These are phyloP conservation scores for Etheostoma spectabile DNA, from an alignment of 2,113 vertebrate genomes.

Conservation along the genomic window DNA sequence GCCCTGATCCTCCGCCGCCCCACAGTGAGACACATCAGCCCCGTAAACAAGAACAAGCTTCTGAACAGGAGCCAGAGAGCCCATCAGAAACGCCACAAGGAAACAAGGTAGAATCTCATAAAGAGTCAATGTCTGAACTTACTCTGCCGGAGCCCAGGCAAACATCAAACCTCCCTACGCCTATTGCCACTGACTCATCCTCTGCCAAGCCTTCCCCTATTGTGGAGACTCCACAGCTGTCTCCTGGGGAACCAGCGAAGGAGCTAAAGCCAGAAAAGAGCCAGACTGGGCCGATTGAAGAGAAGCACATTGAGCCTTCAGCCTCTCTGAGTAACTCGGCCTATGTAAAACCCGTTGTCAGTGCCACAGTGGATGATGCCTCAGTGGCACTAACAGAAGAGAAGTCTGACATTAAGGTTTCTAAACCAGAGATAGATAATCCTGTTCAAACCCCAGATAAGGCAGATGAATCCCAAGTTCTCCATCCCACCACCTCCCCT, in stretches of 20 bases:
- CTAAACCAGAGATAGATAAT: constrained; percentile 20
- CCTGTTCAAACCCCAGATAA: constrained; percentile 30
- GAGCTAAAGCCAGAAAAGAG: constrained; percentile 46
- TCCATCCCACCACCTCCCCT: constrained; percentile 65
- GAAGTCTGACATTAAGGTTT: constrained; percentile 5
- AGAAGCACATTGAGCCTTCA: constrained; percentile 24
- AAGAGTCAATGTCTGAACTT: constrained; percentile 71
- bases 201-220: constrained; percentile 76
- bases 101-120: constrained; percentile 2
- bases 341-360: constrained; percentile 13
- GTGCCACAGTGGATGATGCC: constrained; percentile 14
- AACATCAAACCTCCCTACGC: constrained; percentile 82
- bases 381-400: constrained; percentile 27
- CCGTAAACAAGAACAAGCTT: constrained; percentile 47
- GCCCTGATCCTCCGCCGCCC: constrained; percentile 20
- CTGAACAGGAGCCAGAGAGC: constrained; percentile 48
- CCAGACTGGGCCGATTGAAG: constrained; percentile 41
- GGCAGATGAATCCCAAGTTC: constrained; percentile 31
- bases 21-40: constrained; percentile 34
- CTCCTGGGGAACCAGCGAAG: constrained; percentile 70
- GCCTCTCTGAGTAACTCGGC: constrained; percentile 16
- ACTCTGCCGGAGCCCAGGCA: constrained; percentile 91
- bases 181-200: constrained; percentile 77
- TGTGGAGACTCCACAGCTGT: constrained; percentile 76
- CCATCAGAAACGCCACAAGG: constrained; percentile 14